Conservation (phyloP, 2,113 vertebrate species). For the Miniopterus natalensis region DNA sequence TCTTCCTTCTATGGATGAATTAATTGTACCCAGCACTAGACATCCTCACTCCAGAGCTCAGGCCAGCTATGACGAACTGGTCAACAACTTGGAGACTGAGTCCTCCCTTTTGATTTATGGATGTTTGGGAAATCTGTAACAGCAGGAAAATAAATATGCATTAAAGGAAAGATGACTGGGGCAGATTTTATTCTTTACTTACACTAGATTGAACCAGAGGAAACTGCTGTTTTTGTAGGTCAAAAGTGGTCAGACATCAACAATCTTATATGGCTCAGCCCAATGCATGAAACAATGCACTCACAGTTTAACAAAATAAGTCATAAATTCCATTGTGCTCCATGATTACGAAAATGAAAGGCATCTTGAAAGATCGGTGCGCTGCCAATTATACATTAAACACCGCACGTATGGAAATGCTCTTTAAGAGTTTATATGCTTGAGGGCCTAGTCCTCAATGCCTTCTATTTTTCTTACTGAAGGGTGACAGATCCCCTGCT, state of each 20-base stretch:
- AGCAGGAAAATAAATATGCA: slow-evolving; percentile 26
- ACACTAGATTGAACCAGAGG: not conserved
- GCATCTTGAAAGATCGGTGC: not conserved
- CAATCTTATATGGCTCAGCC: not conserved
- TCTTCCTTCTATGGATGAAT: slow-evolving; percentile 59
- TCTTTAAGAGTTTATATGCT: not conserved
- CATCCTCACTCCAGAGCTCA: not conserved
- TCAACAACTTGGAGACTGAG: slow-evolving; percentile 47
- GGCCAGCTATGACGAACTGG: not conserved
- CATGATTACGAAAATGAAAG: slow-evolving; percentile 22
- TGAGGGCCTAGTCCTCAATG: not conserved
- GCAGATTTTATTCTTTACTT: not conserved
- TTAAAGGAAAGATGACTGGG: not conserved
- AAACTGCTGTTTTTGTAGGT: slow-evolving; percentile 31
- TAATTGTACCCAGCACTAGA: not conserved
- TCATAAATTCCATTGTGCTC: not conserved
- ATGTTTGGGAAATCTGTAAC: slow-evolving; percentile 16
- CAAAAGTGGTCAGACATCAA: slow-evolving; percentile 12
- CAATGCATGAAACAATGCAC: not conserved
- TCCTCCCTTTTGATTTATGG: slow-evolving; percentile 62
- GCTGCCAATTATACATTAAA: not conserved
- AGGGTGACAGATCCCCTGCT: slow-evolving; percentile 5
- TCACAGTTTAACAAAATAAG: slow-evolving; percentile 1
- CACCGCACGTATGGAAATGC: not conserved
- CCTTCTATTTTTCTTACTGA: slow-evolving; percentile 61